phyloP scores from a whole-genome alignment of 2,888 invertebrate genomes.

The Leptarthrus brevirostris region DNA sequence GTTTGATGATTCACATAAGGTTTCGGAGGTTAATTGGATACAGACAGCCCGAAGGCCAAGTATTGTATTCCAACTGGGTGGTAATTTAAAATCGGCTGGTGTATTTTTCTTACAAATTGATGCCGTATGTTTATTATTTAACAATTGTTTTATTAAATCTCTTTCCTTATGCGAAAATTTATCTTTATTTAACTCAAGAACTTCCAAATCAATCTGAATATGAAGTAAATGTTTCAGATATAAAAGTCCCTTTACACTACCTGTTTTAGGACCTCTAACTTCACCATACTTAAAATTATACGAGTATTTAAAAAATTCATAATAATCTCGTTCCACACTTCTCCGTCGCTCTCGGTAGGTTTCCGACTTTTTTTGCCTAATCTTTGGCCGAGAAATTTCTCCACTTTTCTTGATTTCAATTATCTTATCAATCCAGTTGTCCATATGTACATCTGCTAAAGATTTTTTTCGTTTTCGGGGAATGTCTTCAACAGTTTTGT shows the following conservation, averaged over 20 bases:
- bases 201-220: not conserved
- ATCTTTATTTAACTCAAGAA: not conserved
- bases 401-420: slow-evolving; percentile 56
- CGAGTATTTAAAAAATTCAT: slow-evolving; percentile 62
- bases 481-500: slow-evolving; percentile 60
- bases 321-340: slow-evolving; percentile 55
- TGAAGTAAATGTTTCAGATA: not conserved
- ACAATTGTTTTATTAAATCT: not conserved
- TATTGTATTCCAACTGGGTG: slow-evolving; percentile 62
- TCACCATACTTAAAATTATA: slow-evolving; percentile 58
- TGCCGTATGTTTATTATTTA: not conserved
- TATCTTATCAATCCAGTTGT: slow-evolving; percentile 63
- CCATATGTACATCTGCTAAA: slow-evolving; percentile 56
- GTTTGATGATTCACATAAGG: not conserved
- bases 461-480: slow-evolving; percentile 58
- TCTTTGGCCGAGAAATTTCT: not conserved
- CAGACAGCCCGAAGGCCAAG: slow-evolving; percentile 63
- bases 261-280: not conserved
- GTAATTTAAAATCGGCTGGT: slow-evolving; percentile 53
- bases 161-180: not conserved
- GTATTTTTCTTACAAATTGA: too few relatives aligned
- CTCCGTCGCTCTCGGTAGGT: slow-evolving; percentile 53
- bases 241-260: not conserved
- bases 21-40: slow-evolving; percentile 56
- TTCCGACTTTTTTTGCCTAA: not conserved